Base-by-base conservation (phyloP, 2,888 invertebrate species). In the Synanthedon formicaeformis region DNA sequence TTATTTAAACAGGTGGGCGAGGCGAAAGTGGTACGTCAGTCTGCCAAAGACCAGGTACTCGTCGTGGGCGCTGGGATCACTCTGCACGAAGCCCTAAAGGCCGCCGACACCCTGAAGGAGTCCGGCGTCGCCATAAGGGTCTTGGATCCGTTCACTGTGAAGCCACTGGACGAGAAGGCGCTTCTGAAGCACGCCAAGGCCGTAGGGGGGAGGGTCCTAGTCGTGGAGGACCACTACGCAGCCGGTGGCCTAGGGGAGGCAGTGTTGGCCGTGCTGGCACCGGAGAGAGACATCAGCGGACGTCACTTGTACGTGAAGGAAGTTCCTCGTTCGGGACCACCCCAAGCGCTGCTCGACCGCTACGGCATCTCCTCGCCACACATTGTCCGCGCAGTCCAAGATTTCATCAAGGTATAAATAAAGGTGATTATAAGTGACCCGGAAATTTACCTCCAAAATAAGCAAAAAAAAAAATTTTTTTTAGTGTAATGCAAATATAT, bases 231-330 rank as follows among this genome's bases (percentile, higher is more conserved):
- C 78, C 99, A 99, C 81, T 99, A 99, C 78, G 92, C 94, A 60
- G 95, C 95, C 78, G 98, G 93, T 92, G 99, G 99, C 52, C 73
- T 99, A 53, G 99, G 99, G 56, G 99, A 99, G 76, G 98, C 99
- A 14, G 98, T 99, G 8, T 76, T 93, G 12, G 92, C 94, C 0
- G 96, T 94, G 6, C 88, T 97, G 55, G 91, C 95, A 1, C 80
- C 90, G 61, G 90, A 93, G 65, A 90, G 91, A 2, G 90, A 92
- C 70, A 89, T 94, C 52, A 69, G 91, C 2, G 91, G 97, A 53
- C 92, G 92, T 68, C 94, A 94, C 72, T 78, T 99, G 60, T 96
- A 91, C 60, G 96, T 99, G 34, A 83, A 87, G 8, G 91, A 89
- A 40, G 90, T 99, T 23, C 99, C 99, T 12, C 93, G 98, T 59